These are phyloP conservation scores for Anoplius nigerrimus DNA, from an alignment of 2,888 invertebrate species.

Conservation along the genomic window DNA sequence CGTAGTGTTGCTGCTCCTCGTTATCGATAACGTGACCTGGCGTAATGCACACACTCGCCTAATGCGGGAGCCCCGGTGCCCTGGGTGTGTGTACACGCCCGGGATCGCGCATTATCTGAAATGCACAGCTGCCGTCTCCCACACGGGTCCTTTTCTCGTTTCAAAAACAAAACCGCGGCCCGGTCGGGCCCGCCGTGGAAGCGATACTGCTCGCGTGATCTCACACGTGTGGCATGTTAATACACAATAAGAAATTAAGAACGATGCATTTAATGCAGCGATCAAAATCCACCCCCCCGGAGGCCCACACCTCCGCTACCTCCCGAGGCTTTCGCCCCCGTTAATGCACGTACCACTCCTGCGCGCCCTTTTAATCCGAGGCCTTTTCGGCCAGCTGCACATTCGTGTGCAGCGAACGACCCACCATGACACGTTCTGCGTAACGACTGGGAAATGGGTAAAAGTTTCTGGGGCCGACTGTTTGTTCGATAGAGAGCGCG, in stretches of 20 bases:
- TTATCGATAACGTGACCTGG: constrained; percentile 60
- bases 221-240: constrained; percentile 69
- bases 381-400: constrained; percentile 34
- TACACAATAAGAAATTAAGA: constrained; percentile 71
- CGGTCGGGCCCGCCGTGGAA: too few species aligned
- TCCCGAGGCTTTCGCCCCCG: not conserved
- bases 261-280: constrained; percentile 22
- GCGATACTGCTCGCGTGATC: constrained; percentile 68
- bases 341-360: constrained; percentile 17
- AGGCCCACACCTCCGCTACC: too few species aligned
- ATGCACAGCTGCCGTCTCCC: constrained; percentile 68
- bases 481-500: not conserved
- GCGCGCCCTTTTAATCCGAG: constrained; percentile 33
- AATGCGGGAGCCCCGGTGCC: constrained; percentile 21
- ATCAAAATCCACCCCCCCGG: too few species aligned
- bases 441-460: not conserved
- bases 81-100: constrained; percentile 26
- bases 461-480: not conserved
- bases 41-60: constrained; percentile 51
- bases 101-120: constrained; percentile 63
- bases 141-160: constrained; percentile 59
- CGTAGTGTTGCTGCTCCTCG: not conserved
- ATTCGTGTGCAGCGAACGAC: constrained; percentile 5
- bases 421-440: too few species aligned
- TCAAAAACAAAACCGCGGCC: constrained; percentile 59